Evolutionary conservation across 1,140 invertebrate species (phyloP).

Genomic region (Aphelinus atriplicis): DNA sequence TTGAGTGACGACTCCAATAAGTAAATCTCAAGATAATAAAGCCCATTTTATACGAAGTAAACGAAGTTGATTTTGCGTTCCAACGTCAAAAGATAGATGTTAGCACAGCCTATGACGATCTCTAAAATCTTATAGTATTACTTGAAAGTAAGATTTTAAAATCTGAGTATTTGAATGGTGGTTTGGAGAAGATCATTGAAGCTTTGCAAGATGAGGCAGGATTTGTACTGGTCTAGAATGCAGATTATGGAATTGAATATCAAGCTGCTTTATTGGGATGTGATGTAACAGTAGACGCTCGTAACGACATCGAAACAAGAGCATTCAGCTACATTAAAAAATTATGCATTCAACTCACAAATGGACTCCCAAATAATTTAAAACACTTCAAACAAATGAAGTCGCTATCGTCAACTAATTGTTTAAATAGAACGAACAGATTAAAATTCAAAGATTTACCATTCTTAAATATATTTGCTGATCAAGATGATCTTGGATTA

Average conservation of each 20-base stretch:
- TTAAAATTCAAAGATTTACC: conserved; percentile 11
- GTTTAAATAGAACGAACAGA: conserved; percentile 14
- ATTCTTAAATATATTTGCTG: conserved; percentile 9
- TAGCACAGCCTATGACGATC: conserved; percentile 17
- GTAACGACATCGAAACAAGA: conserved; percentile 3
- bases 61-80: conserved; percentile 32
- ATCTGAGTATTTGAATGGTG: background rate
- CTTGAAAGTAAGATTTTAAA: conserved; percentile 26
- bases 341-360: conserved; percentile 9
- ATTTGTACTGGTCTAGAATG: background rate
- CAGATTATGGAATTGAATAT: conserved; percentile 8
- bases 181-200: background rate
- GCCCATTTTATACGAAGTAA: conserved; percentile 29
- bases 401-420: background rate
- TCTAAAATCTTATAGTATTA: conserved; percentile 32
- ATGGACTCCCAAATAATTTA: conserved; percentile 8
- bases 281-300: background rate
- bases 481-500: conserved; percentile 2
- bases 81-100: conserved; percentile 28
- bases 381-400: conserved; percentile 9
- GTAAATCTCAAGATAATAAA: conserved; percentile 24
- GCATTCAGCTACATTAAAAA: conserved; percentile 33
- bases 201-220: background rate
- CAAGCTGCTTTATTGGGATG: background rate
- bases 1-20: conserved; percentile 28